phyloP scores from a whole-genome alignment of 2,113 vertebrate genomes.

The Eptatretus burgeri region DNA sequence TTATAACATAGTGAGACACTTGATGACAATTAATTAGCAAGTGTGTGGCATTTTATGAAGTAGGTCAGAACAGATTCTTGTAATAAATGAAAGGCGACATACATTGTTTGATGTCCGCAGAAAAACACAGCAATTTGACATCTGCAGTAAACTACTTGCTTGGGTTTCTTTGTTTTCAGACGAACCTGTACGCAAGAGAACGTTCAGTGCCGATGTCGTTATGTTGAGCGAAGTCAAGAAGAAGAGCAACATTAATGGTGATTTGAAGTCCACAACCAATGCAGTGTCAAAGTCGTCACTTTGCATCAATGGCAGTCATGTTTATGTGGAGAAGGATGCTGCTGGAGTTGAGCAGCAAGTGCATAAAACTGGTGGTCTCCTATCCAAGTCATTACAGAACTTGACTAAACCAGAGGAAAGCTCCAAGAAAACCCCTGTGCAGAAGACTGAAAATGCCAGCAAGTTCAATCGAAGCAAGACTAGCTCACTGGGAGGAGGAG shows the following conservation, averaged over 20 bases:
- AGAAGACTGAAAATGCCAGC: constrained; percentile 8
- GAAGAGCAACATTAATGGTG: constrained; percentile 19
- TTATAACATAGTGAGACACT: too few species aligned
- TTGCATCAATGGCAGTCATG: constrained; percentile 57
- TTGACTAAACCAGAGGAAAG: constrained; percentile 16
- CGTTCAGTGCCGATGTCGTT: not conserved
- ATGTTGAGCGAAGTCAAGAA: constrained; percentile 3
- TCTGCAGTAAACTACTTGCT: too few species aligned
- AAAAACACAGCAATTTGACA: too few species aligned
- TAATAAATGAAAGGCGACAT: too few species aligned
- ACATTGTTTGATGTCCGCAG: too few species aligned
- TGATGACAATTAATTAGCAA: too few species aligned
- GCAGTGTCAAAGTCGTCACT: constrained; percentile 27
- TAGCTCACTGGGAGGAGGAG: too few species aligned
- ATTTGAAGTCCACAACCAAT: constrained; percentile 24
- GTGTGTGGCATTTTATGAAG: too few species aligned
- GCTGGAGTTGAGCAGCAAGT: constrained; percentile 6
- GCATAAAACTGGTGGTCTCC: constrained; percentile 12
- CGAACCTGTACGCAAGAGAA: not conserved
- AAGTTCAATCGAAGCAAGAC: not conserved
- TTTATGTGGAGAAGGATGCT: constrained; percentile 20
- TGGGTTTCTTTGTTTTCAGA: not conserved
- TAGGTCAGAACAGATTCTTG: too few species aligned
- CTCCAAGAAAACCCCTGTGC: constrained; percentile 8
- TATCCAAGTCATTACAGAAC: constrained; percentile 25